phyloP scores from a whole-genome alignment of 2,113 vertebrate genomes.

The Merops nubicus region DNA sequence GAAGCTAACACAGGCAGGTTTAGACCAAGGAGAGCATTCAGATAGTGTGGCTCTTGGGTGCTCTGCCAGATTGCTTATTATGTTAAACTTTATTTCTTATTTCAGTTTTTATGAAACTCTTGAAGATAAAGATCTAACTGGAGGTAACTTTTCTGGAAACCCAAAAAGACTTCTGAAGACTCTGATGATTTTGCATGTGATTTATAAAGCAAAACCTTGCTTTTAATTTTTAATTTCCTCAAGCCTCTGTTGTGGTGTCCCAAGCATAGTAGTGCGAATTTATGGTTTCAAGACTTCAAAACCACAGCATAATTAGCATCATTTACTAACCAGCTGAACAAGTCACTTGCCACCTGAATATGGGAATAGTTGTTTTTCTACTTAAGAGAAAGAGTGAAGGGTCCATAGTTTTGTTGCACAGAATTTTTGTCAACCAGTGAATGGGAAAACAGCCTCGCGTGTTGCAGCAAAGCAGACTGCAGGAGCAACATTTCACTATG shows the following conservation, averaged over 20 bases:
- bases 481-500: not conserved
- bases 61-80: not conserved
- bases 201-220: slow-evolving; percentile 1
- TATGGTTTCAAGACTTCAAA: not conserved
- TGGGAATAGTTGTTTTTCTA: not conserved
- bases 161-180: not conserved
- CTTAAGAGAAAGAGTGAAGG: not conserved
- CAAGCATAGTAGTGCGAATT: not conserved
- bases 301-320: not conserved
- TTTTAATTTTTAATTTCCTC: slow-evolving; percentile 25
- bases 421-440: not conserved
- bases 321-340: not conserved
- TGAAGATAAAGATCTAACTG: not conserved
- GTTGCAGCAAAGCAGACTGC: not conserved
- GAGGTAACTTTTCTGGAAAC: not conserved
- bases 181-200: not conserved
- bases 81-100: not conserved
- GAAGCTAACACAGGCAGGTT: not conserved
- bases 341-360: not conserved
- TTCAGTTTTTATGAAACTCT: not conserved
- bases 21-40: not conserved
- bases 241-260: not conserved
- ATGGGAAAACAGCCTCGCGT: not conserved
- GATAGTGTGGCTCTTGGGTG: not conserved
- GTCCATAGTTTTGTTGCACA: not conserved